Base-by-base conservation (phyloP, 1,140 invertebrate species). In the Drosophila mojavensis region DNA sequence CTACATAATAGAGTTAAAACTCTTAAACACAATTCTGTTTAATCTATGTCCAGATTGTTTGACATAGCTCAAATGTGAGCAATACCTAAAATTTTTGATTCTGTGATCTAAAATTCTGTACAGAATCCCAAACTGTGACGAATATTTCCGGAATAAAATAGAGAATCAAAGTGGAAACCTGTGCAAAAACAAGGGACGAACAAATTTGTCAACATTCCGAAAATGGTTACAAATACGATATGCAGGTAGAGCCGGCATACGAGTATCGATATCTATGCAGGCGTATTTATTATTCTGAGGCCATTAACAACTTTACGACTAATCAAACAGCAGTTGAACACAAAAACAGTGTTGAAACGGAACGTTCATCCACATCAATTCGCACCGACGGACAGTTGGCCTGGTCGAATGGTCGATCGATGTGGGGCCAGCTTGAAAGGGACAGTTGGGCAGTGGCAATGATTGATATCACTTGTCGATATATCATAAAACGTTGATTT, bases 401-500 rank as follows among this genome's bases (percentile, higher is more conserved):
- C 41, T 24, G 20, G 20, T 24, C 20, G 20, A 15, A 24, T 75
- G 64, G 64, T 54, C 79, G 69, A 39, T 43, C 1, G 54, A 47
- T 59, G 48, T 24, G 41, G 20, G 47, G 0, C 3, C 48, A 48
- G 26, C 6, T n/a, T 26, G 20, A 9, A 20, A 10, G 13, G 28
- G 36, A 24, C 7, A 24, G 20, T 5, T 4, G 26, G 4, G 4
- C 36, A 41, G 26, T 13, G 61, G 20, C 67, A 54, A 72, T 89
- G 84, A 89, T 89, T 89, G 80, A 89, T 89, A 83, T 75, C 78
- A 73, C 81, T 84, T 89, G 84, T 89, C 84, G 83, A 89, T 89
- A 89, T 83, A 84, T 82, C 80, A 88, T 88, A 89, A 84, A 89
- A 88, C 80, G 74, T 89, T 84, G 78, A 89, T 89, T 89, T 89